Percentiles rank a stretch among this genome's conserved stretches.
Conservation (phyloP, 2,113 vertebrate genomes). For the Ochotona princeps region DNA sequence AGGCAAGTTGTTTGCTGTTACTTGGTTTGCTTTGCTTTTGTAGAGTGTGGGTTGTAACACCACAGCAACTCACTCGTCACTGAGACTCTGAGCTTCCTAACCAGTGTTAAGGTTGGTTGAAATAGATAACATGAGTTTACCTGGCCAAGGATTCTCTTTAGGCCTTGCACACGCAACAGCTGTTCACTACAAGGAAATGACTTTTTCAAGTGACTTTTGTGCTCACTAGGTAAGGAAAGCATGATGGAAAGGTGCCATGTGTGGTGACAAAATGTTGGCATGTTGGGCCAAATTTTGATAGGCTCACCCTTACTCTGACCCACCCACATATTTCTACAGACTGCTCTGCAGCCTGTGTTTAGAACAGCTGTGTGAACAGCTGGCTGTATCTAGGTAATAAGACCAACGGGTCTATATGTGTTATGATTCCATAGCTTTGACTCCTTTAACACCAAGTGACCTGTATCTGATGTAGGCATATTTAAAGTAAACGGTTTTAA, state of each 20-base stretch:
- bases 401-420: background rate
- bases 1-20: background rate
- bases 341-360: accelerated
- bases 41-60: background rate
- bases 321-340: background rate
- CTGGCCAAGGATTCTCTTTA: background rate
- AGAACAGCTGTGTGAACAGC: background rate
- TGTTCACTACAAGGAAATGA: background rate
- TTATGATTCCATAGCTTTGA: background rate
- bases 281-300: background rate
- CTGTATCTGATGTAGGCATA: background rate
- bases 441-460: background rate
- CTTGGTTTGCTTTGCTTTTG: background rate
- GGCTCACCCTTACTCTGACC: background rate
- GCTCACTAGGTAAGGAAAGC: background rate
- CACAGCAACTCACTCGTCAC: background rate
- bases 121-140: background rate
- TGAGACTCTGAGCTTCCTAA: no score
- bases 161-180: background rate
- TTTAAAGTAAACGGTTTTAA: background rate
- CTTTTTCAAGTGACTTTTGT: background rate
- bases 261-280: background rate
- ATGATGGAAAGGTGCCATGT: background rate
- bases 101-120: background rate
- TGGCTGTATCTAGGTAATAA: background rate